These are phyloP conservation scores for Phenganax stokvisi DNA, from an alignment of 92 coral and sea anemone species.

Conservation along the genomic window DNA sequence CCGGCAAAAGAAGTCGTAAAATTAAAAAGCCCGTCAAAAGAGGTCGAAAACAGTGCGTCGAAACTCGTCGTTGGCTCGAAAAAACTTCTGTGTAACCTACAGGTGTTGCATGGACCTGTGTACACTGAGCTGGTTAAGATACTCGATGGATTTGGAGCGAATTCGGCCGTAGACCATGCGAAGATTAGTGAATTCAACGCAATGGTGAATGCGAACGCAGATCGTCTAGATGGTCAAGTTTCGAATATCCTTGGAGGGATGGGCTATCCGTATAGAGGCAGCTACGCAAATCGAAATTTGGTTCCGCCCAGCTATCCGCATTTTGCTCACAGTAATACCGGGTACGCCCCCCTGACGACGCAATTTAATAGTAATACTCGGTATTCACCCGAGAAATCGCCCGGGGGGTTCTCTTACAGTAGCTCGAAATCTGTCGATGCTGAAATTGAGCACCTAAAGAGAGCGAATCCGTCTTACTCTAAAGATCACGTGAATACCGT, in stretches of 20 bases:
- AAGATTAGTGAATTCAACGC: slow-evolving; percentile 30
- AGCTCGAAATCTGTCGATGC: not conserved
- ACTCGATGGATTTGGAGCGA: slow-evolving; percentile 31
- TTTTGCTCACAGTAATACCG: slow-evolving; percentile 13
- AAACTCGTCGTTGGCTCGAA: slow-evolving; percentile 25
- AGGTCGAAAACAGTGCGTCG: slow-evolving; percentile 7
- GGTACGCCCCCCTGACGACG: slow-evolving; percentile 23
- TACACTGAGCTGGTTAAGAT: slow-evolving; percentile 25
- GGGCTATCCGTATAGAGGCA: not conserved
- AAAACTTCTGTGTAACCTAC: slow-evolving; percentile 27
- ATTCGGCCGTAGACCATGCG: slow-evolving; percentile 34
- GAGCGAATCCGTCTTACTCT: not conserved
- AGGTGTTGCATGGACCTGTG: slow-evolving; percentile 8
- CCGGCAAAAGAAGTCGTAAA: not conserved
- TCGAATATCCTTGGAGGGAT: slow-evolving; percentile 4
- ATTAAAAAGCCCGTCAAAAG: slow-evolving; percentile 7
- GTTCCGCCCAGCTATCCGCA: not conserved
- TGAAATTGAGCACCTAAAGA: slow-evolving; percentile 9
- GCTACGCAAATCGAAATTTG: not conserved
- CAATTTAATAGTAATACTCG: not conserved
- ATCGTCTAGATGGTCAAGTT: slow-evolving; percentile 16
- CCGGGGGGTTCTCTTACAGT: slow-evolving; percentile 16
- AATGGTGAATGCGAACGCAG: slow-evolving; percentile 29
- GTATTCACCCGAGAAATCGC: slow-evolving; percentile 15
- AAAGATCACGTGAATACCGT: slow-evolving; percentile 16